Evolutionary conservation across 1,140 invertebrate genomes (phyloP).

Genomic region (Leptinotarsa lineolata): DNA sequence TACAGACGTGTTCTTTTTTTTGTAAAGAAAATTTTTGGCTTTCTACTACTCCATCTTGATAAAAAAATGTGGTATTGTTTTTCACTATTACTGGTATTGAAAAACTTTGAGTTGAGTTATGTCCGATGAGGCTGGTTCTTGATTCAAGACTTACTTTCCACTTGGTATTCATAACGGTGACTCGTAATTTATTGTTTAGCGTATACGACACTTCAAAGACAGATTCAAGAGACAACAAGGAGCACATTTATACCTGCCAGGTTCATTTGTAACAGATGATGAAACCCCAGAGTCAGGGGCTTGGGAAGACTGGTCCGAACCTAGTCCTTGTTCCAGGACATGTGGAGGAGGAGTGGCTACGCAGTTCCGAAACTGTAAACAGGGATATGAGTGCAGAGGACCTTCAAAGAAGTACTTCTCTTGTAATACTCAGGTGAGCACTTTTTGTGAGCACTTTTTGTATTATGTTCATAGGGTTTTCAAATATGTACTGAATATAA

Average conservation of each 20-base stretch:
- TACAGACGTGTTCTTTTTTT: too few species aligned
- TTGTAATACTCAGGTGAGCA: slow-evolving; percentile 80
- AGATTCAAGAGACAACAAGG: slow-evolving; percentile 76
- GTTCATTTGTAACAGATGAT: slow-evolving; percentile 67
- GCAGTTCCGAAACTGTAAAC: slow-evolving; percentile 72
- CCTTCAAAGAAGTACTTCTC: slow-evolving; percentile 82
- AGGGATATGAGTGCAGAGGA: slow-evolving; percentile 72
- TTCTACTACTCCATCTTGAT: too few species aligned
- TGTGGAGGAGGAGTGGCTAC: slow-evolving; percentile 87
- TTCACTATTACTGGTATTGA: too few species aligned
- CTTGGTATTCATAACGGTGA: slow-evolving; percentile 9
- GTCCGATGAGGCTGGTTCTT: too few species aligned
- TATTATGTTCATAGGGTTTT: too few species aligned
- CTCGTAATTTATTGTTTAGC: slow-evolving; percentile 42
- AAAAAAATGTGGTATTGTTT: too few species aligned
- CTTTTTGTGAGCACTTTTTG: slow-evolving; percentile 53
- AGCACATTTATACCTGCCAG: slow-evolving; percentile 68
- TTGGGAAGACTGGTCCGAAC: slow-evolving; percentile 78
- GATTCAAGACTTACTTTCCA: too few species aligned
- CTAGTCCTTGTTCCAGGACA: slow-evolving; percentile 79
- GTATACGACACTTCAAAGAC: slow-evolving; percentile 59
- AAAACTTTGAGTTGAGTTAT: too few species aligned
- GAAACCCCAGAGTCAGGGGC: slow-evolving; percentile 60
- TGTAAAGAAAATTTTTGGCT: too few species aligned
- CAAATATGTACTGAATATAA: too few species aligned